These are phyloP conservation scores for Colistium nudipinnis DNA, from an alignment of 2,113 vertebrate genomes.

Conservation along the genomic window DNA sequence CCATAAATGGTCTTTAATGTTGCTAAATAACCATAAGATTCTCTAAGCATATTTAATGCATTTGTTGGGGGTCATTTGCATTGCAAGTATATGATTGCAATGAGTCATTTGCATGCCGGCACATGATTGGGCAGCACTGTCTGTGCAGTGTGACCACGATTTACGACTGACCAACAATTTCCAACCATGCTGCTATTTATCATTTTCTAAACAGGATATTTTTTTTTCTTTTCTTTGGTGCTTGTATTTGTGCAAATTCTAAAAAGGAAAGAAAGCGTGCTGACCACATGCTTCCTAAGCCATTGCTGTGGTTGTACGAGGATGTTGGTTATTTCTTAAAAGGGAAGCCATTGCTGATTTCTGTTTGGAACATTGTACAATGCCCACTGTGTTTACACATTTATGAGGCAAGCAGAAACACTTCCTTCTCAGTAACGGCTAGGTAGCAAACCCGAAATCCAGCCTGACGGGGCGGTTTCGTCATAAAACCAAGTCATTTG, in stretches of 20 bases:
- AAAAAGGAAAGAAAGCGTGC: not conserved
- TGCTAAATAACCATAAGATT: too few relatives aligned
- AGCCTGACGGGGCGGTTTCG: not conserved
- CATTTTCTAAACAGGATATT: constrained; percentile 1
- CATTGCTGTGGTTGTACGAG: not conserved
- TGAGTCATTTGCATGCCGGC: constrained; percentile 20
- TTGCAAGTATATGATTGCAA: not conserved
- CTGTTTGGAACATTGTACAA: constrained; percentile 5
- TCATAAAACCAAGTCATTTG: not conserved
- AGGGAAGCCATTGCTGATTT: constrained; percentile 14
- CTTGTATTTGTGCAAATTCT: constrained; percentile 7
- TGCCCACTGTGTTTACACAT: constrained; percentile 35
- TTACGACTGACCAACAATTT: constrained; percentile 2
- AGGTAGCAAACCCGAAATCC: not conserved
- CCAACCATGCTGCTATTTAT: not conserved
- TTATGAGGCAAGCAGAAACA: constrained; percentile 29
- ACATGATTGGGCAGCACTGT: not conserved
- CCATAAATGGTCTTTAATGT: not conserved
- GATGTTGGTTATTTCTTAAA: constrained; percentile 6
- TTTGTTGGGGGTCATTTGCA: constrained; percentile 2
- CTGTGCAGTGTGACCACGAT: not conserved
- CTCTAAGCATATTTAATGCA: not conserved
- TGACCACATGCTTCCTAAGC: not conserved
- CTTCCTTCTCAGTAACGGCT: constrained; percentile 32
- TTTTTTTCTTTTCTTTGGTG: not conserved